Conservation (phyloP, 2,888 invertebrate genomes). For the Cerceris rybyensis region DNA sequence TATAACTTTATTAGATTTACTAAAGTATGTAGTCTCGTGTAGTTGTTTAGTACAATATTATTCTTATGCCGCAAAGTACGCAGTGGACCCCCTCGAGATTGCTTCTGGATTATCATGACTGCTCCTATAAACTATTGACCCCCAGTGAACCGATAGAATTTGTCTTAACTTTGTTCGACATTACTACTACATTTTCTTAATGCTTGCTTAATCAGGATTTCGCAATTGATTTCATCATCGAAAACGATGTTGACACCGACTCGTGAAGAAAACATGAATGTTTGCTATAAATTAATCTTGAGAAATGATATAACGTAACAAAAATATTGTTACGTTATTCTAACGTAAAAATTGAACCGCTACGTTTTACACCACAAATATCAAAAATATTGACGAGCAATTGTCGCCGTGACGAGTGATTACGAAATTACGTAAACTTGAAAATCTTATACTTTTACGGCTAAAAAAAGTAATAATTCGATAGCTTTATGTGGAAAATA, state of each 20-base stretch:
- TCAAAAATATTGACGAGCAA: background rate
- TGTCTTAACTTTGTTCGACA: conserved; percentile 47
- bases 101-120: conserved; percentile 67
- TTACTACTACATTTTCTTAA: conserved; percentile 50
- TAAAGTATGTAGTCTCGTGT: background rate
- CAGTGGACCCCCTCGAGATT: conserved; percentile 71
- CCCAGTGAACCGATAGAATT: conserved; percentile 60
- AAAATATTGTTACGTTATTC: background rate
- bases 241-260: conserved; percentile 35
- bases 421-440: background rate
- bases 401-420: background rate
- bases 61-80: conserved; percentile 41
- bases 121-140: conserved; percentile 78
- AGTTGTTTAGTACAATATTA: conserved; percentile 19
- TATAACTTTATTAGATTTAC: background rate
- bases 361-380: too few species aligned
- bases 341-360: background rate
- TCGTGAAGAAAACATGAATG: conserved; percentile 39
- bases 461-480: too few species aligned
- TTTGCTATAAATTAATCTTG: conserved; percentile 32
- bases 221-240: conserved; percentile 72
- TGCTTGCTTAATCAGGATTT: conserved; percentile 65
- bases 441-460: too few species aligned
- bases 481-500: too few species aligned
- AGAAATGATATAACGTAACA: background rate